Evolutionary conservation across 2,797 vertebrate species (phyloP), one percentile per base, ranked within the genome.

Genomic region (Perodicticus potto): DNA sequence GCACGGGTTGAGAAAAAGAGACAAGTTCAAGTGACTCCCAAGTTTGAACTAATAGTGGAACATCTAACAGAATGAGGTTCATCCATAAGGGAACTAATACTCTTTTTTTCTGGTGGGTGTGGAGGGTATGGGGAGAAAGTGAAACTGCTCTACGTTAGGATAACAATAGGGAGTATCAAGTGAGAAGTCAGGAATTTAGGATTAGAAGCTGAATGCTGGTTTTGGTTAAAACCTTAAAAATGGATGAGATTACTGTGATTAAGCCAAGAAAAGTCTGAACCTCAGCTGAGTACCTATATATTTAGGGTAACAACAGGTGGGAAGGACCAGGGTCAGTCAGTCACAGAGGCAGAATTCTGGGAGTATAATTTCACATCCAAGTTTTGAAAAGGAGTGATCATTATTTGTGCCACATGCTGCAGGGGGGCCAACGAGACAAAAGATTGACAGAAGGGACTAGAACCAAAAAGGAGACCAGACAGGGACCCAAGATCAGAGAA

Each of bases 221-320:
- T 86, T 86, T 74, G n/a, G 57, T 72, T 59, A 76, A 91, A 89
- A 89, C 11, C 22, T 59, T 95, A 78, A 90, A 93, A 86, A 86
- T 1, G 4, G 43, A 22, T 40, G 14, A 70, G 34, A 85, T 40
- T 65, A 40, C 80, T 89, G 37, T 63, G 59, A 45, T 81, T 32
- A 32, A 17, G 32, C 12, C 72, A 40, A 91, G 72, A 49, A 85
- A 82, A 92, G 49, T 13, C 77, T 89, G 61, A 16, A 22, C 37
- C 43, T 82, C 43, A 63, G 65, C 43, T 57, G 53, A 53, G 34
- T 37, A 19, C n/a, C 45, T 85, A 19, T 23, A 40, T 25, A 25
- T 69, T 81, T n/a, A 91, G 34, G 49, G 25, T 7, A 85, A 76
- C 25, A 74, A 53, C 9, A 70, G 72, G 32, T 0, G 13, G 88